Conservation (phyloP, 2,888 invertebrate genomes). For the Temnothorax rugatulus region DNA sequence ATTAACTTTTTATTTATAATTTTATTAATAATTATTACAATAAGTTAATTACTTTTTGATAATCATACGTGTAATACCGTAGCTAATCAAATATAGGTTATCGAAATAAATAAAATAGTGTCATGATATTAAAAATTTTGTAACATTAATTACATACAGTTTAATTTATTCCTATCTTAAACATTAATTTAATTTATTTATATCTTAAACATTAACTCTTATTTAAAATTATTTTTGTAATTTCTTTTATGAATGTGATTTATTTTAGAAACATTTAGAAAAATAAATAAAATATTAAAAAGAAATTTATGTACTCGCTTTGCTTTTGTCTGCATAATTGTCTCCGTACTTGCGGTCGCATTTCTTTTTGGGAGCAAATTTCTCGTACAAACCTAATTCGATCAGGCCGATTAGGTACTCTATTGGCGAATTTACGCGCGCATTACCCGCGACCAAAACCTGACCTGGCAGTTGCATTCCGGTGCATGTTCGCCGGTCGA, state of each 20-base stretch:
- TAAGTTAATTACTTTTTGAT: neutral
- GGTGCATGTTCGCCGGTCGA: constrained; percentile 52
- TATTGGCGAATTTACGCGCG: constrained; percentile 48
- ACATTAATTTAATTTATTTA: neutral
- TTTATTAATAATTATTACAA: neutral
- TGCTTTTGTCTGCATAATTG: neutral
- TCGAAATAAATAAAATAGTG: neutral
- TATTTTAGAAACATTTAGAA: neutral
- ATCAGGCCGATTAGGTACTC: constrained; percentile 11
- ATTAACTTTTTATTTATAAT: neutral
- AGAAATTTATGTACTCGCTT: neutral
- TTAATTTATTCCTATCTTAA: neutral
- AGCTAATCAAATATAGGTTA: neutral
- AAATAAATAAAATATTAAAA: no score
- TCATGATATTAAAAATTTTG: neutral
- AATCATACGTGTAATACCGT: neutral
- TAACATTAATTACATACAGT: neutral
- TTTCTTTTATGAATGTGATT: neutral
- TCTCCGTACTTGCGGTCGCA: neutral
- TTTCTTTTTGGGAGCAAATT: constrained; percentile 2
- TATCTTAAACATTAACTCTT: neutral
- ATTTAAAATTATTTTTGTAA: constrained; percentile 6
- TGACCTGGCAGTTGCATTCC: constrained; percentile 68
- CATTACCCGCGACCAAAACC: constrained; percentile 43
- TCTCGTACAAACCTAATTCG: constrained; percentile 19